phyloP scores from a whole-genome alignment of 2,113 vertebrate genomes.

The Probosciger aterrimus region DNA sequence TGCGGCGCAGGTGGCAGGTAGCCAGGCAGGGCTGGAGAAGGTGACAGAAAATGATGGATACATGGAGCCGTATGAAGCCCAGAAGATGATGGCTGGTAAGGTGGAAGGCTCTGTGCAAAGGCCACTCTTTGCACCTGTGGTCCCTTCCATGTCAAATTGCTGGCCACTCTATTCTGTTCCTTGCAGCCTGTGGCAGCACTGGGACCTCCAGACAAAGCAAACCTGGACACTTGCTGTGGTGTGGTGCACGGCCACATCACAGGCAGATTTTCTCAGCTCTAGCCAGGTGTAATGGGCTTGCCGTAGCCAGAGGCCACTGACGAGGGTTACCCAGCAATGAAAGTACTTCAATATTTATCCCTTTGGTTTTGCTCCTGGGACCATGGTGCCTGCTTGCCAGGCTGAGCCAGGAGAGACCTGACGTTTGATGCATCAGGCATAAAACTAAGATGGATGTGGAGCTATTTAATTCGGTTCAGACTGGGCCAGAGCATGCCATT shows the following conservation, averaged over 20 bases:
- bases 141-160: neutral
- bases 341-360: neutral
- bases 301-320: neutral
- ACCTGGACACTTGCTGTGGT: accelerated
- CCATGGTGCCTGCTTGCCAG: neutral
- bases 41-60: slow-evolving; percentile 92
- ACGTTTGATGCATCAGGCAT: neutral
- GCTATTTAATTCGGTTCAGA: neutral
- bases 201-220: neutral
- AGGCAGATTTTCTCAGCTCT: neutral
- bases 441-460: neutral
- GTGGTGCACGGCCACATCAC: neutral
- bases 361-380: accelerated
- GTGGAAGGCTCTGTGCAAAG: neutral
- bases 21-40: slow-evolving; percentile 79
- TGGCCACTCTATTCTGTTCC: neutral
- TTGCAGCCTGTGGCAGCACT: neutral
- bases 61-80: slow-evolving; percentile 98
- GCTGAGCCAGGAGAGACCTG: neutral
- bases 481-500: neutral
- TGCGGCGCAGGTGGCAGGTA: slow-evolving; percentile 80
- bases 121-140: neutral
- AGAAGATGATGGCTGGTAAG: slow-evolving; percentile 98
- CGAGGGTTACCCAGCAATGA: neutral
- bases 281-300: accelerated